phyloP scores from a whole-genome alignment of 2,888 invertebrate genomes.

The Eurois occulta region DNA sequence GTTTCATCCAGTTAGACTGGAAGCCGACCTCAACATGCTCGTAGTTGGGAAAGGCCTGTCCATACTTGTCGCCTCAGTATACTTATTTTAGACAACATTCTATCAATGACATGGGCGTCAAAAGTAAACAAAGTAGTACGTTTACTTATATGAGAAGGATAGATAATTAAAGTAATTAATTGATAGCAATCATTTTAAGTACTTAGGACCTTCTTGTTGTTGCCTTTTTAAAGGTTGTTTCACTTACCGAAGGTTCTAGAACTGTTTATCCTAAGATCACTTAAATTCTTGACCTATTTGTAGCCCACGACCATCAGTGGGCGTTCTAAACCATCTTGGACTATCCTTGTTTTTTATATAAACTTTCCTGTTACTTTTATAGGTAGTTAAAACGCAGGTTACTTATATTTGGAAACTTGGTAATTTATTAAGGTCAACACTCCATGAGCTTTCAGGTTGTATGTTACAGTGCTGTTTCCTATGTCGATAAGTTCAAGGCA shows the following conservation, averaged over 20 bases:
- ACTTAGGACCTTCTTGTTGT: neutral
- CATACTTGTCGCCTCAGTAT: neutral
- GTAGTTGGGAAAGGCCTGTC: neutral
- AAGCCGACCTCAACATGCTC: neutral
- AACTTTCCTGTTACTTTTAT: constrained; percentile 2
- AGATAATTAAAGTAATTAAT: constrained; percentile 4
- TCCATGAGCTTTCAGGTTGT: neutral
- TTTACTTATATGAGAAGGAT: neutral
- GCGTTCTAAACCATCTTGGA: neutral
- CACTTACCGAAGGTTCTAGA: neutral
- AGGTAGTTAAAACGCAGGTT: neutral
- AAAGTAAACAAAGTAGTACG: neutral
- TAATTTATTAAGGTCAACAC: constrained; percentile 6
- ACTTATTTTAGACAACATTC: neutral
- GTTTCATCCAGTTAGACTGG: neutral
- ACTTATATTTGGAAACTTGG: constrained; percentile 15
- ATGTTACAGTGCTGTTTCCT: no score
- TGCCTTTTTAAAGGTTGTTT: constrained; percentile 13
- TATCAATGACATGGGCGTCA: neutral
- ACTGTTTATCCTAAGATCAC: constrained; percentile 3
- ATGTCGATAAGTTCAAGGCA: neutral
- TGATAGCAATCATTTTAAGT: neutral
- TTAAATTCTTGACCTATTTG: neutral
- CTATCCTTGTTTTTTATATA: constrained; percentile 4
- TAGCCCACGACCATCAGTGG: constrained; percentile 18